Base-by-base conservation (phyloP, 2,888 invertebrate species). In the Acanthococcus lagerstroemiae region DNA sequence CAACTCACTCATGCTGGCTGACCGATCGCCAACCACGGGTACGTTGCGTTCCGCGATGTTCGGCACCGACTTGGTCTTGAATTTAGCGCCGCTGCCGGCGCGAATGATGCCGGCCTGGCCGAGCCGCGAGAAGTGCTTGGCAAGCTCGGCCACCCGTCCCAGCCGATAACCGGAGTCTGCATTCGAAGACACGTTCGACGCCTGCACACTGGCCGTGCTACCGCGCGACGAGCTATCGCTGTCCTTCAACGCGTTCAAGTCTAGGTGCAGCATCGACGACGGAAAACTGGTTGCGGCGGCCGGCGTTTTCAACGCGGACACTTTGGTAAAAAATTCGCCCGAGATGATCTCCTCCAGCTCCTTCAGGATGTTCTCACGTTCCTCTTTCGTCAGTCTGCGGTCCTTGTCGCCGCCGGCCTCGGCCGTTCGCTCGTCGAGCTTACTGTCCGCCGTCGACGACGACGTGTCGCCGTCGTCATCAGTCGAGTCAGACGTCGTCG, bases 131-230 rank as follows among this genome's bases (percentile, higher is more conserved):
- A 87, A 88, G 74, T 84, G 86, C 73, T 84, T 83, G 0, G 86
- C 80, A 67, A 88, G 77, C 46, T 84, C 85, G 67, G 84, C 85
- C 0, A 88, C 87, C 74, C 84, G 82, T 1, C 86, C 86, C 26
- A 60, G 57, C 12, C 44, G 27, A n/a, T 26, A 52, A 37, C 30
- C 52, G 22, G 44, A 52, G n/a, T 52, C 63, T 30, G 6, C 58
- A 50, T 50, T 56, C 46, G 52, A 46, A 56, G 56, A 15, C 56
- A 56, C 37, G 60, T 25, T n/a, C n/a, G 66, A 46, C n/a, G 30
- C 19, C 7, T 54, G 56, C 26, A 25, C 19, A 7, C 48, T 48
- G 25, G 30, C 26, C 1, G n/a, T 58, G 37, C 57, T 1, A n/a
- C 55, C 58, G 66, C 21, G 27, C 4, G 55, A 55, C 4, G 55